phyloP scores from a whole-genome alignment of 2,888 invertebrate genomes.

The Dilophus febrilis region DNA sequence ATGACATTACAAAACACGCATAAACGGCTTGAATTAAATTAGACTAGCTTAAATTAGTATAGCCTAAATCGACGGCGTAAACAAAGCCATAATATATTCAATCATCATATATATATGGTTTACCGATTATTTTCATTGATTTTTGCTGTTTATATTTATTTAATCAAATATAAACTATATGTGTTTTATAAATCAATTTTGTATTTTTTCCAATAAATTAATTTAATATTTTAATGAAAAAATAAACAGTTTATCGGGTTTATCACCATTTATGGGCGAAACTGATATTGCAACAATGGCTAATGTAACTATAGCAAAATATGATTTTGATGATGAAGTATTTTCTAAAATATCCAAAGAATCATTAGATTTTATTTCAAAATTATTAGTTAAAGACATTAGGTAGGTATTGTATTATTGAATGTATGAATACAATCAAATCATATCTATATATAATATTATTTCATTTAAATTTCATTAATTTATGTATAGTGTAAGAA shows the following conservation, averaged over 20 bases:
- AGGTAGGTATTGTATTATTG: conserved; percentile 44
- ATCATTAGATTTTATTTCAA: conserved; percentile 89
- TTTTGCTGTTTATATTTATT: not conserved
- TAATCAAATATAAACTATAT: not conserved
- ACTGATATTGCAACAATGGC: conserved; percentile 96
- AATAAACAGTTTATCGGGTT: conserved; percentile 60
- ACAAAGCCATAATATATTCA: too few relatives aligned
- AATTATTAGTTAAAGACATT: conserved; percentile 80
- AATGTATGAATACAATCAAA: not conserved
- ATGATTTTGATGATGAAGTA: conserved; percentile 94
- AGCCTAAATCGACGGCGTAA: too few relatives aligned
- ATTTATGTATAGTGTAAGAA: conserved; percentile 53
- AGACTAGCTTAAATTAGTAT: too few relatives aligned
- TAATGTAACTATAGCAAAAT: conserved; percentile 94
- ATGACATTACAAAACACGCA: too few relatives aligned
- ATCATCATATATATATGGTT: too few relatives aligned
- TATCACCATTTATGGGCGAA: conserved; percentile 98
- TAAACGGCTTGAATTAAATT: too few relatives aligned
- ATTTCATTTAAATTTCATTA: too few relatives aligned
- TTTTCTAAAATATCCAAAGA: conserved; percentile 88
- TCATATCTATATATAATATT: not conserved
- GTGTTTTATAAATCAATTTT: not conserved
- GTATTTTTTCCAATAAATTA: not conserved
- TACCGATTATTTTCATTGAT: too few relatives aligned
- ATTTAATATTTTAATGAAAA: not conserved